Percentiles rank a stretch among this genome's conserved stretches.
Evolutionary conservation across 1,140 invertebrate species (phyloP).

Genomic region (Oncopodura yosiiana): DNA sequence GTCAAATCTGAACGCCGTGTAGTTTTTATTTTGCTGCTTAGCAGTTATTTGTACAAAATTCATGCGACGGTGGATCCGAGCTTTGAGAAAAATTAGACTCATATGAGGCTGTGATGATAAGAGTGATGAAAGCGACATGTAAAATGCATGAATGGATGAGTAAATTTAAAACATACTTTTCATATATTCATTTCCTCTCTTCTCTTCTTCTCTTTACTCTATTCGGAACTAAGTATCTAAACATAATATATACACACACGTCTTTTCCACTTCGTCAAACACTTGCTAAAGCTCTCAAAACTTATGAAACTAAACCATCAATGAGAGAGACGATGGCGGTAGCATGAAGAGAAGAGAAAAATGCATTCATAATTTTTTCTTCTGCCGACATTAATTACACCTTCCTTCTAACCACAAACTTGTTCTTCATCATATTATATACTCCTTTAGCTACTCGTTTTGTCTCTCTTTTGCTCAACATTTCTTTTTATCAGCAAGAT

Average conservation of each 20-base stretch:
- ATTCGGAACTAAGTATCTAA: neutral
- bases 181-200: constrained; percentile 7
- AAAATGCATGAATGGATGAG: constrained; percentile 11
- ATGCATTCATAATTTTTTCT: constrained; percentile 13
- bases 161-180: neutral
- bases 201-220: neutral
- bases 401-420: neutral
- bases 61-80: constrained; percentile 9
- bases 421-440: neutral
- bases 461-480: neutral
- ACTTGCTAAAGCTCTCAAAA: constrained; percentile 1
- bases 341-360: too few relatives aligned
- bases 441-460: neutral
- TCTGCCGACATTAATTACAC: constrained; percentile 11
- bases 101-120: constrained; percentile 5
- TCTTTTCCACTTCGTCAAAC: neutral
- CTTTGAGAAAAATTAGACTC: constrained; percentile 1
- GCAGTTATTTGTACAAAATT: neutral
- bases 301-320: too few relatives aligned
- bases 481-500: neutral
- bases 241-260: neutral
- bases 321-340: too few relatives aligned
- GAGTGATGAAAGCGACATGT: constrained; percentile 11
- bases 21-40: too few relatives aligned
- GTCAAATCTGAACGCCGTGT: constrained; percentile 2